Base-by-base conservation (phyloP, 1,140 invertebrate species). In the Neuroterus valhalla region DNA sequence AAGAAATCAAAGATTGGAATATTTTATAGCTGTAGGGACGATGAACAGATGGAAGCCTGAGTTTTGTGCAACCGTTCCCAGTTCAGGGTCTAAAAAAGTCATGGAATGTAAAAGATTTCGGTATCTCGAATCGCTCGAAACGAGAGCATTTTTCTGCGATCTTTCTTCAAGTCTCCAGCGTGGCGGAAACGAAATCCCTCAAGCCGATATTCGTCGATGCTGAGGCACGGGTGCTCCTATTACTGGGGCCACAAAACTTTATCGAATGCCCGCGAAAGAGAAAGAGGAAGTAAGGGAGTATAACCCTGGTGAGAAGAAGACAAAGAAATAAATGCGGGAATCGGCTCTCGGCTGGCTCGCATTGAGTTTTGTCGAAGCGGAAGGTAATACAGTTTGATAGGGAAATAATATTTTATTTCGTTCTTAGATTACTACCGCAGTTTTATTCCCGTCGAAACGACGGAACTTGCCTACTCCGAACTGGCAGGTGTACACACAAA, bases 391-490 rank as follows among this genome's bases (percentile, higher is more conserved):
- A 79, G 78, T 87, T 88, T 87, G 82, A 88, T 87, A 87, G 84
- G 83, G 82, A 86, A 87, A 87, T 87, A 85, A 88, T 88, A 88
- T 87, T 87, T 87, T 87, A 87, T 86, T 87, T 72, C 75, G 70
- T 78, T 79, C 71, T 77, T 70, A 83, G 82, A 78, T 83, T 78
- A 76, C 77, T 77, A 44, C 70, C 72, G 74, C 69, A 76, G 74
- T 81, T 82, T 81, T 83, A 83, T 80, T 80, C 79, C 70, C 79
- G 68, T 46, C 66, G 69, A 71, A 76, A 78, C 79, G 76, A 75
- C 44, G 43, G 23, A 67, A 66, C 71, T 73, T 31, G 66, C 55
- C 71, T 48, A 17, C 45, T 55, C 42, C 66, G 71, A 72, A 70
- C 68, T 55, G 72, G 44, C 77, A 75, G 73, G 73, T 78, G 74